Conservation (phyloP, 2,797 vertebrate genomes). For the Bufotes viridis region DNA sequence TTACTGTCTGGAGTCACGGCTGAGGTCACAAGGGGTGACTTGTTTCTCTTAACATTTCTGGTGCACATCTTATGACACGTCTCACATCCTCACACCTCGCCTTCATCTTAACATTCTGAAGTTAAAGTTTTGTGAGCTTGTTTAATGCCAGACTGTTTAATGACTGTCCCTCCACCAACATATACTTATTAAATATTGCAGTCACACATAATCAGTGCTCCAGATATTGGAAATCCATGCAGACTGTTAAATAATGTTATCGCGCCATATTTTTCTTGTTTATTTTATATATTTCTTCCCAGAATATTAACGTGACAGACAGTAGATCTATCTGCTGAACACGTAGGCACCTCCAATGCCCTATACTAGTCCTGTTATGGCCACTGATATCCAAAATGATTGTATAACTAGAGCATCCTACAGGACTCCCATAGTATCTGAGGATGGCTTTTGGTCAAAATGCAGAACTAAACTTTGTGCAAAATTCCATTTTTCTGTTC, state of each 20-base stretch:
- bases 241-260: neutral
- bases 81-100: slow-evolving; percentile 4
- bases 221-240: neutral
- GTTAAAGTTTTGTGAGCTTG: neutral
- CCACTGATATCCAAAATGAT: no score
- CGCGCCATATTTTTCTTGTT: neutral
- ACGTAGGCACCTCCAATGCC: no score
- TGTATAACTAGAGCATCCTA: no score
- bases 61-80: neutral
- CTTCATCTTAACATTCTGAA: neutral
- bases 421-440: no score
- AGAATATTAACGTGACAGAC: neutral
- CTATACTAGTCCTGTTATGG: no score
- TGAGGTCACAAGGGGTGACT: neutral
- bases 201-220: neutral
- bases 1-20: neutral
- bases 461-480: no score
- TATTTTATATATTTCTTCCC: neutral
- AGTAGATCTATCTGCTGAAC: neutral
- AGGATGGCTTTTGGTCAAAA: no score
- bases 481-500: no score
- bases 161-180: neutral
- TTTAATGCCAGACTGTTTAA: neutral
- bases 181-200: neutral
- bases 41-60: neutral